A percentile compares a stretch with the other conserved stretches of the same genome.
These are phyloP conservation scores for Acanthopleura granulata DNA, from an alignment of 2,888 invertebrate genomes.

Conservation along the genomic window DNA sequence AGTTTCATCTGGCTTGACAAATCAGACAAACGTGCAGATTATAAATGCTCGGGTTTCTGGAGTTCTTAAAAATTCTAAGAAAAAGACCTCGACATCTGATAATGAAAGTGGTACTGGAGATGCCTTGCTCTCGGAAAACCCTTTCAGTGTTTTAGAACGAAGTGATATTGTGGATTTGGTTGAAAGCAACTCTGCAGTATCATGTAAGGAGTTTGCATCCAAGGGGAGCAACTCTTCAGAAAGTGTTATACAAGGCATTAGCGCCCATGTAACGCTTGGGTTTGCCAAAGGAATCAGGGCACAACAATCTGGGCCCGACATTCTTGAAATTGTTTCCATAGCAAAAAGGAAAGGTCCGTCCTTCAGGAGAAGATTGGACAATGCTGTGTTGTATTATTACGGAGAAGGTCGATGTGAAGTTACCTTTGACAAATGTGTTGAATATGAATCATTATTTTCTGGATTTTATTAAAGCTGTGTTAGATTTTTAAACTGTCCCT, in stretches of 20 bases:
- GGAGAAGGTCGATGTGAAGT: constrained; percentile 28
- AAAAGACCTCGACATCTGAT: not conserved
- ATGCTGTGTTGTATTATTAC: constrained; percentile 16
- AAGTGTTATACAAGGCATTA: not conserved
- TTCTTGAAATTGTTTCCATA: not conserved
- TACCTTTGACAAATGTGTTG: constrained; percentile 22
- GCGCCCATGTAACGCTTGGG: constrained; percentile 22
- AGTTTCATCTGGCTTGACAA: not conserved
- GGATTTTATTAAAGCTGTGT: constrained; percentile 27
- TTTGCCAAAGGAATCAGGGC: constrained; percentile 1
- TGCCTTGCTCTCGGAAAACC: not conserved
- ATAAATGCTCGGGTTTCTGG: not conserved
- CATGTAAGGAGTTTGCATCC: not conserved
- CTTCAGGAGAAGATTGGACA: not conserved
- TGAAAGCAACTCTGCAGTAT: not conserved
- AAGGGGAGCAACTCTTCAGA: not conserved
- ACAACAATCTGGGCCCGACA: not conserved
- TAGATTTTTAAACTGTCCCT: no score
- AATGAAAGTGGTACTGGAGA: not conserved
- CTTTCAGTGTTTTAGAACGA: not conserved
- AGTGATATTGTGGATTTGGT: not conserved
- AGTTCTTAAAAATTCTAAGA: no score
- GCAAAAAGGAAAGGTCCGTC: not conserved
- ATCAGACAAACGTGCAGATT: not conserved
- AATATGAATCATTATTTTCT: constrained; percentile 31